These are phyloP conservation scores for Drosophila nr. perissopoda DNA, from an alignment of 2,888 invertebrate genomes.

Conservation along the genomic window DNA sequence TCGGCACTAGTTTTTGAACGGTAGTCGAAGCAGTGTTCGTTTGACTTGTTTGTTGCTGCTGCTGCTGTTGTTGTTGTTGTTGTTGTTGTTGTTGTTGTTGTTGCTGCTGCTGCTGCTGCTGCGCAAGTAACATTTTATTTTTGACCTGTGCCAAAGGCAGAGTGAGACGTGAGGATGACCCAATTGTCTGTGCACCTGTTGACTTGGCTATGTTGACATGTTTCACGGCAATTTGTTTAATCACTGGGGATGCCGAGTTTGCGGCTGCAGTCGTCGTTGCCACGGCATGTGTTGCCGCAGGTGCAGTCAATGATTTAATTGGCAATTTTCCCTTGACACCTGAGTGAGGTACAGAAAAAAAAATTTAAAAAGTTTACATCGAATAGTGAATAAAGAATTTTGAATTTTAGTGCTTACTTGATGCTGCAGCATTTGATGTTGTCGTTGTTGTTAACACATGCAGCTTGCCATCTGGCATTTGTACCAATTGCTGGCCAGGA, in stretches of 20 bases:
- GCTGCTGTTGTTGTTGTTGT: conserved; percentile 44
- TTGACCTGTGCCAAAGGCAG: conserved; percentile 71
- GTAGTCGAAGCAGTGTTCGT: conserved; percentile 46
- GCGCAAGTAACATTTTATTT: conserved; percentile 67
- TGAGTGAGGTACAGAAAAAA: not conserved
- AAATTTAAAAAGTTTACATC: not conserved
- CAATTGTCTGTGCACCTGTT: conserved; percentile 58
- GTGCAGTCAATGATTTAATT: conserved; percentile 57
- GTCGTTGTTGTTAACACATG: conserved; percentile 89
- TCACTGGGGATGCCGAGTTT: conserved; percentile 49
- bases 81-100: conserved; percentile 42
- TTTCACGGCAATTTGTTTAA: conserved; percentile 83
- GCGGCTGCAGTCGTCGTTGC: conserved; percentile 32
- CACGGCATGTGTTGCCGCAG: conserved; percentile 33
- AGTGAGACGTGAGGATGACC: conserved; percentile 66
- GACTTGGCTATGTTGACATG: conserved; percentile 77
- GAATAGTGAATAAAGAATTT: not conserved
- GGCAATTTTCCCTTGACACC: conserved; percentile 65
- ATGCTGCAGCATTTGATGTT: conserved; percentile 54
- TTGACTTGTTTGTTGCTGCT: conserved; percentile 28
- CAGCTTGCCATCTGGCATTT: conserved; percentile 96
- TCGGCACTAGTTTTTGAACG: conserved; percentile 71
- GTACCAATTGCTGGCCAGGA: conserved; percentile 96
- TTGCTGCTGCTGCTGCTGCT: conserved; percentile 77
- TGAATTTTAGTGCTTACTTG: conserved; percentile 51